These are phyloP conservation scores for Eunapius fragilis DNA, from an alignment of 37 sponge, comb jelly and placozoan genomes.

Conservation along the genomic window DNA sequence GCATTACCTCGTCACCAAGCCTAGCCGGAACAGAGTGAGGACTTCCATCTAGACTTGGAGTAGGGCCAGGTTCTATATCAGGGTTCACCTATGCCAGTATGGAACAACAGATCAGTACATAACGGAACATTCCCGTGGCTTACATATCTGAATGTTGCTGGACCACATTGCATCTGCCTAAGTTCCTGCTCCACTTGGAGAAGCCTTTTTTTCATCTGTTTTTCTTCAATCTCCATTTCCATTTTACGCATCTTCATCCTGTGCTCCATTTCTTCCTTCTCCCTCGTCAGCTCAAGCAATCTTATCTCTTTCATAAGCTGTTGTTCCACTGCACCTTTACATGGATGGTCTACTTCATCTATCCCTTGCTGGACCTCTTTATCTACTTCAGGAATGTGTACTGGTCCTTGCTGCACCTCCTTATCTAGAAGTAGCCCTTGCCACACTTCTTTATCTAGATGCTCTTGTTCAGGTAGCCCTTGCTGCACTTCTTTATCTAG, in stretches of 20 bases:
- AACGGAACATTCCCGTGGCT: background rate
- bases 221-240: background rate
- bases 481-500: no score
- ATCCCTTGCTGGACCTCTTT: no score
- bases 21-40: background rate
- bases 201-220: background rate
- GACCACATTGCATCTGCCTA: background rate
- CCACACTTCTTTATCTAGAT: no score
- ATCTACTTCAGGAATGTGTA: no score
- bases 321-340: no score
- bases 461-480: no score
- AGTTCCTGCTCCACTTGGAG: background rate
- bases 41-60: background rate
- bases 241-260: background rate
- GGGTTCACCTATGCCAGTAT: background rate
- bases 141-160: background rate
- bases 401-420: no score
- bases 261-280: background rate
- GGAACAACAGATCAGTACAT: no score
- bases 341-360: no score
- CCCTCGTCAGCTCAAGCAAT: background rate
- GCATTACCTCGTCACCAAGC: background rate
- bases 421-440: no score
- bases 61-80: background rate
- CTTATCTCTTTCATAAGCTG: no score